Evolutionary conservation across 2,888 invertebrate species (phyloP), one percentile per base, ranked within the genome.

Genomic region (Tricholauxania praeusta): DNA sequence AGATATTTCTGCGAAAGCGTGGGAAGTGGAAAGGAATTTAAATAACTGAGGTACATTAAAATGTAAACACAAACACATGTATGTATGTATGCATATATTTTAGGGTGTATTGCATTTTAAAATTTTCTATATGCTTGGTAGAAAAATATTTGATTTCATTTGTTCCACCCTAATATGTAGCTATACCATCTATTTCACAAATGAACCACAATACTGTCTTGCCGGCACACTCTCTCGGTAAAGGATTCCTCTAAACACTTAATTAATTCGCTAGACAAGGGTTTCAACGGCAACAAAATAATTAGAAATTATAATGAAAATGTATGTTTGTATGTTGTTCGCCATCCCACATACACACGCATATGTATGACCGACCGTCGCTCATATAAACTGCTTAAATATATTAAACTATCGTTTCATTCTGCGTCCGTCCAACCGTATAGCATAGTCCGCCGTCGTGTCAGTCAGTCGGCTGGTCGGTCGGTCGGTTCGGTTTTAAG

Each of bases 191-290:
- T 39, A 10, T 15, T 14, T 32, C 5, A 28, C 28, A 19, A 22
- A 15, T n/a, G 22, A 55, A 67, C 67, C 49, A 49, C 52, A 60
- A 57, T 47, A 57, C 22, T 49, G 68, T 68, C 68, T 68, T 19
- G 59, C 22, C 39, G 39, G 39, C 39, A 4, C 39, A 39, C 39
- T 10, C 32, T 32, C 39, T 57, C 59, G n/a, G 83, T 82, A 83
- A 82, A 83, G 84, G 82, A 83, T 83, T 82, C 79, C 80, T 79
- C 78, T 82, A 83, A 84, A 82, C 84, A 84, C 84, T 83, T 83
- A 83, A 83, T 83, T 83, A 84, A 83, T 83, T 84, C 82, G 81
- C 82, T 78, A 84, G 83, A 81, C 82, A 79, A 74, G 71, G 70
- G 62, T 70, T 70, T 70, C 63, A 69, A 66, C 71, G 59, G 71